phyloP scores from a whole-genome alignment of 2,113 vertebrate species.

The Menidia beryllina region DNA sequence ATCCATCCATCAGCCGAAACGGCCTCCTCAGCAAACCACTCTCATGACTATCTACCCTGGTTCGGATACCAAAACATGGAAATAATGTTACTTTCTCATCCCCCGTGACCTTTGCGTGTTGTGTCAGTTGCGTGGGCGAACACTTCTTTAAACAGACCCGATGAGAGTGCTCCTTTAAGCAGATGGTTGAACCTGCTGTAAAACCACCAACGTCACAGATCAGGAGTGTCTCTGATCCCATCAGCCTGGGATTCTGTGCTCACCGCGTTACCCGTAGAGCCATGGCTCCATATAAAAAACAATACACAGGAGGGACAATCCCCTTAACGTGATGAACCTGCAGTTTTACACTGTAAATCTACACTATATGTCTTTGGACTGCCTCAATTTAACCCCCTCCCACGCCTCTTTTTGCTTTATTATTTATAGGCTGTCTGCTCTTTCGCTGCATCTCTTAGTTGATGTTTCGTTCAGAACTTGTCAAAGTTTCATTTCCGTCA shows the following conservation, averaged over 20 bases:
- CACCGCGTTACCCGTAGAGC: slow-evolving; percentile 3
- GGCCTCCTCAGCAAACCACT: not conserved
- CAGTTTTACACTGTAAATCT: not conserved
- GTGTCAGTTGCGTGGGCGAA: slow-evolving; percentile 9
- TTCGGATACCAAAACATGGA: slow-evolving; percentile 31
- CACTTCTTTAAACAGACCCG: slow-evolving; percentile 21
- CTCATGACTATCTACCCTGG: slow-evolving; percentile 37
- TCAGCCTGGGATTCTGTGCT: slow-evolving; percentile 18
- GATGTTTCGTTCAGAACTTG: too few species aligned
- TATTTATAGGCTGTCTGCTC: not conserved
- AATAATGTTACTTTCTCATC: slow-evolving; percentile 38
- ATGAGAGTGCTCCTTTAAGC: slow-evolving; percentile 39
- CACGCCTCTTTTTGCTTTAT: not conserved
- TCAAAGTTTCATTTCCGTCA: too few species aligned
- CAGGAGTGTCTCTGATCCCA: slow-evolving; percentile 36
- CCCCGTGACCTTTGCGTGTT: slow-evolving; percentile 25
- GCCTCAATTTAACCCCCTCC: not conserved
- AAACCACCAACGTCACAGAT: slow-evolving; percentile 33
- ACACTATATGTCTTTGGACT: not conserved
- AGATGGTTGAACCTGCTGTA: slow-evolving; percentile 62
- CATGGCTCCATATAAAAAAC: not conserved
- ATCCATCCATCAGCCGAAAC: slow-evolving; percentile 17
- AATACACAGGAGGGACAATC: not conserved
- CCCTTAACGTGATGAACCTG: not conserved
- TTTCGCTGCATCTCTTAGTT: too few species aligned